Base-by-base conservation (phyloP, 2,888 invertebrate species). In the Amaurobius ferox region DNA sequence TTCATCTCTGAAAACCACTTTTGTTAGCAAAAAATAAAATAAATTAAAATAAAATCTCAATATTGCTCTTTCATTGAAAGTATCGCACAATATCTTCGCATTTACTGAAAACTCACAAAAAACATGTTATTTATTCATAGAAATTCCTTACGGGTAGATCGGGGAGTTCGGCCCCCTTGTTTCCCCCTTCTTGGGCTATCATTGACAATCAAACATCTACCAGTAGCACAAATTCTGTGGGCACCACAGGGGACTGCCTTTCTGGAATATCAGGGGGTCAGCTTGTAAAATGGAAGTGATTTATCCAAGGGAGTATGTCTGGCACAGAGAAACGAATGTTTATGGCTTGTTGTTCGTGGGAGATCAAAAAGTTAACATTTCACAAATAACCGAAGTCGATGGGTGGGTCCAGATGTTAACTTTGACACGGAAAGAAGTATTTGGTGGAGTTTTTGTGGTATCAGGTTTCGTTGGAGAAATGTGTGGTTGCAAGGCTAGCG, bases 271-370 rank as follows among this genome's bases (percentile, higher is more conserved):
- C n/a, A 35, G 62, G 76, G 29, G 62, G 44, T 28, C 32, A 7
- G 32, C 3, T 55, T 66, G 71, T 66, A 77, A 66, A 77, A 81
- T 30, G 64, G 55, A 68, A 66, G 61, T 77, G 83, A 83, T 83
- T 83, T 83, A 83, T 72, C 40, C 35, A 32, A 64, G 32, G 48
- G 64, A 7, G 62, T 44, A 30, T 26, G 29, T 62, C 13, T 29
- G 66, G 72, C 32, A 23, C n/a, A 13, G 40, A 40, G n/a, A 80
- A 80, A 61, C 32, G 32, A 32, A 66, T 66, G 64, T 66, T 66
- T 66, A 66, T 66, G 64, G 48, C 39, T 64, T 77, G 71, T 77
- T 70, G 48, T 70, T 71, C 35, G 68, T 61, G 67, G 28, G 39
- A 61, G 39, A 28, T 39, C 26, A 61, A 35, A 55, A 55, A 30